Evolutionary conservation across 2,113 vertebrate species (phyloP).

Genomic region (Oncorhynchus gorbuscha): DNA sequence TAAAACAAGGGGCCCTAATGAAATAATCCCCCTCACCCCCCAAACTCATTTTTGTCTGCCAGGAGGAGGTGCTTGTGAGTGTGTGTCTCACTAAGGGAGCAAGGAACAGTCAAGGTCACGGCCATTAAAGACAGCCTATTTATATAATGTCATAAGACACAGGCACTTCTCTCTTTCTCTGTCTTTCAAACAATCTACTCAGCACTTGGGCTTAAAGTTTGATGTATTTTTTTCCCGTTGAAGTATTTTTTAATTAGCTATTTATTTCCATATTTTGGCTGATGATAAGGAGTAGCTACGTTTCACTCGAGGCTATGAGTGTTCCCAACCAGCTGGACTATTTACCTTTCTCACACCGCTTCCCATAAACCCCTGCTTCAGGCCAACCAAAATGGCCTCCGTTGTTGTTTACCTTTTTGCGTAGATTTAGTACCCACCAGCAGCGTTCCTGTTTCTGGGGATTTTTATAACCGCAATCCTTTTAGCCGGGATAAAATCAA

Average conservation of each 20-base stretch:
- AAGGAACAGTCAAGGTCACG: not conserved
- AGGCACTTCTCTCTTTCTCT: not conserved
- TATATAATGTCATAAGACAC: too few species aligned
- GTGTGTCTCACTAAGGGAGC: not conserved
- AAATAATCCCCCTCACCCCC: conserved; percentile 45
- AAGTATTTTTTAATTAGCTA: not conserved
- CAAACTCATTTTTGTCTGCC: conserved; percentile 5
- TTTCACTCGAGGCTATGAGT: not conserved
- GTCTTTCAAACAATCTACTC: not conserved
- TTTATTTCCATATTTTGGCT: too few species aligned
- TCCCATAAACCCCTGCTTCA: not conserved
- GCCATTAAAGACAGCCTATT: too few species aligned
- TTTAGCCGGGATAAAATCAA: not conserved
- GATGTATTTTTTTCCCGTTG: not conserved
- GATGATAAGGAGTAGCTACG: too few species aligned
- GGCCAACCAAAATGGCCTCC: not conserved
- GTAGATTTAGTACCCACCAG: not conserved
- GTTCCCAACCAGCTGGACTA: conserved; percentile 1
- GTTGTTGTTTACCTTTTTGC: not conserved
- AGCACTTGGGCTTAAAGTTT: not conserved
- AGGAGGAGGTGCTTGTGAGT: not conserved
- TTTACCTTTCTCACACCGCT: not conserved
- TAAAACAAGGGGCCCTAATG: conserved; percentile 55
- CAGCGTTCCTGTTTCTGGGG: not conserved
- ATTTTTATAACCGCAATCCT: not conserved